These are phyloP conservation scores for Apodemus sylvaticus DNA, from an alignment of 2,113 vertebrate genomes.

Conservation along the genomic window DNA sequence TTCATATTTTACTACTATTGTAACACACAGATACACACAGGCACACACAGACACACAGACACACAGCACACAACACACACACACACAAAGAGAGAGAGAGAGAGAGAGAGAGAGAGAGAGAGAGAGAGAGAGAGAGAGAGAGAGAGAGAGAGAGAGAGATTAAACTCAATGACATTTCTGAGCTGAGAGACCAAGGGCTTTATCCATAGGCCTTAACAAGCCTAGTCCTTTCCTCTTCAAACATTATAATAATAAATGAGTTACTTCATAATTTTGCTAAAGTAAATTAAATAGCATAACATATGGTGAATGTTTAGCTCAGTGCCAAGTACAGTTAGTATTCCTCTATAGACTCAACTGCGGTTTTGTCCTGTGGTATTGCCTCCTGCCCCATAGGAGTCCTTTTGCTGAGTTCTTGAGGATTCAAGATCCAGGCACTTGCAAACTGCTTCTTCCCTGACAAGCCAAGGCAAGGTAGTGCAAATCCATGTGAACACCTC, in stretches of 20 bases:
- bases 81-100: neutral
- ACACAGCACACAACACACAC: too few species aligned
- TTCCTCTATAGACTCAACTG: neutral
- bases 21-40: neutral
- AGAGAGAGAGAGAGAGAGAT: neutral
- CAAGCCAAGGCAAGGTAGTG: neutral
- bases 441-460: neutral
- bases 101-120: too few species aligned
- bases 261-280: neutral
- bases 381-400: neutral
- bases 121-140: too few species aligned
- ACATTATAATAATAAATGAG: neutral
- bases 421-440: neutral
- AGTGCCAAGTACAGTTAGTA: neutral
- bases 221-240: neutral
- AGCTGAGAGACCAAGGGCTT: neutral
- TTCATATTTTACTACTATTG: neutral
- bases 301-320: neutral
- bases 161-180: neutral
- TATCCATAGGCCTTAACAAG: neutral
- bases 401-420: neutral
- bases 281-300: constrained; percentile 14
- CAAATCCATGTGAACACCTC: neutral
- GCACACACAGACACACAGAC: too few species aligned
- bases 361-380: neutral